A percentile compares a stretch with the other conserved stretches of the same genome.
These are phyloP conservation scores for Amphibalanus amphitrite DNA, from an alignment of 1,140 invertebrate species.

Conservation along the genomic window DNA sequence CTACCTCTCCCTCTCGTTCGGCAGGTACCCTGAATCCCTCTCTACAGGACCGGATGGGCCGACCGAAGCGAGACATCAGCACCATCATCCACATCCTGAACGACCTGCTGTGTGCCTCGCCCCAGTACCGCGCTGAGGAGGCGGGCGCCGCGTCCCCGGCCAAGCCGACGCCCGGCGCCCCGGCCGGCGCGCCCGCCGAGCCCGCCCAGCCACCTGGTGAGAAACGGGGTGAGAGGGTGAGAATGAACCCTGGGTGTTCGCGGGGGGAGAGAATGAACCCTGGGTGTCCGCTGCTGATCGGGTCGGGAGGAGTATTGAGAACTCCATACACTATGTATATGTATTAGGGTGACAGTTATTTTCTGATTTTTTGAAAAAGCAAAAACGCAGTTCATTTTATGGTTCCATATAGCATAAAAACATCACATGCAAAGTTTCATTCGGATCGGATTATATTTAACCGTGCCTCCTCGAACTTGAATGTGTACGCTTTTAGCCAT, in stretches of 20 bases:
- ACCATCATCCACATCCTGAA: conserved; percentile 92
- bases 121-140: conserved; percentile 29
- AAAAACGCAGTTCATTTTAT: too few species aligned
- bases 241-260: background rate
- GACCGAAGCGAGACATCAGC: conserved; percentile 75
- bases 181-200: background rate
- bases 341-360: too few species aligned
- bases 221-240: background rate
- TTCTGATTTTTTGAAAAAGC: too few species aligned
- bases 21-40: conserved; percentile 77
- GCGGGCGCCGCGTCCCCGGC: conserved; percentile 9
- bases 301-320: too few species aligned
- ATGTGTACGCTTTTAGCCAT: too few species aligned
- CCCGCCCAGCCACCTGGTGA: background rate
- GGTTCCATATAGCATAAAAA: too few species aligned
- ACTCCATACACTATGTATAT: too few species aligned
- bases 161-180: conserved; percentile 1
- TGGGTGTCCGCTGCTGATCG: too few species aligned
- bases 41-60: conserved; percentile 74
- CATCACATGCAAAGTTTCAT: too few species aligned
- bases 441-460: too few species aligned
- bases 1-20: background rate
- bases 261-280: too few species aligned
- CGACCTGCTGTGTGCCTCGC: conserved; percentile 73
- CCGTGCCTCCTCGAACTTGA: too few species aligned